These are phyloP conservation scores for Euura lappo DNA, from an alignment of 1,140 invertebrate genomes.

Conservation along the genomic window DNA sequence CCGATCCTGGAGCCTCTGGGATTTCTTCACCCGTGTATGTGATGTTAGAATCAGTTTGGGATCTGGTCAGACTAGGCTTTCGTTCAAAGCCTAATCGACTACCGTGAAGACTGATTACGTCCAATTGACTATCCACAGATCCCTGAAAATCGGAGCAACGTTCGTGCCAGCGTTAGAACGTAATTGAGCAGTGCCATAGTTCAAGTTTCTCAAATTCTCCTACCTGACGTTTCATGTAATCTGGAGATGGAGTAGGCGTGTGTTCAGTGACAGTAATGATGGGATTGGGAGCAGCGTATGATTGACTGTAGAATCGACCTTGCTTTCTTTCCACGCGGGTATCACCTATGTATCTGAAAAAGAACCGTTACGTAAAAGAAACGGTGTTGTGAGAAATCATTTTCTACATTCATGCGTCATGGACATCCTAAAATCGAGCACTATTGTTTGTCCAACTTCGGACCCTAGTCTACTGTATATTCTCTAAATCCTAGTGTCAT, in stretches of 20 bases:
- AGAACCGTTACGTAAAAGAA: neutral
- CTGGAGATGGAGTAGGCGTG: constrained; percentile 86
- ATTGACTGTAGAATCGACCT: constrained; percentile 54
- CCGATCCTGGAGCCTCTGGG: constrained; percentile 86
- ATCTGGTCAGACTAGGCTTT: constrained; percentile 79
- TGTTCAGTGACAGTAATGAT: constrained; percentile 97
- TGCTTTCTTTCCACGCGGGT: constrained; percentile 54
- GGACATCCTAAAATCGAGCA: neutral
- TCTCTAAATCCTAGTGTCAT: neutral
- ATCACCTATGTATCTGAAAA: constrained; percentile 51
- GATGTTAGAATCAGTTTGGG: constrained; percentile 94
- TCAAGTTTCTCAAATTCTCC: constrained; percentile 16
- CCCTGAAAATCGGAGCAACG: constrained; percentile 26
- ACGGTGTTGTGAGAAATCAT: neutral
- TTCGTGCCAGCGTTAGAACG: neutral
- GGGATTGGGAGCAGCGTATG: constrained; percentile 74
- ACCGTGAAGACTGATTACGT: constrained; percentile 72
- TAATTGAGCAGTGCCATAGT: too few relatives aligned
- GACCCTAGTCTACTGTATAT: neutral
- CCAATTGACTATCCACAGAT: constrained; percentile 80
- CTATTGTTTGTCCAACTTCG: neutral
- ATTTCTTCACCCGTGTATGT: constrained; percentile 81
- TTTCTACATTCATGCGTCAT: neutral
- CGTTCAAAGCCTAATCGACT: constrained; percentile 66
- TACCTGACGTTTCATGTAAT: constrained; percentile 81